Evolutionary conservation across 2,888 invertebrate species (phyloP), one percentile per base, ranked within the genome.

Genomic region (Mactromeris polynyma): DNA sequence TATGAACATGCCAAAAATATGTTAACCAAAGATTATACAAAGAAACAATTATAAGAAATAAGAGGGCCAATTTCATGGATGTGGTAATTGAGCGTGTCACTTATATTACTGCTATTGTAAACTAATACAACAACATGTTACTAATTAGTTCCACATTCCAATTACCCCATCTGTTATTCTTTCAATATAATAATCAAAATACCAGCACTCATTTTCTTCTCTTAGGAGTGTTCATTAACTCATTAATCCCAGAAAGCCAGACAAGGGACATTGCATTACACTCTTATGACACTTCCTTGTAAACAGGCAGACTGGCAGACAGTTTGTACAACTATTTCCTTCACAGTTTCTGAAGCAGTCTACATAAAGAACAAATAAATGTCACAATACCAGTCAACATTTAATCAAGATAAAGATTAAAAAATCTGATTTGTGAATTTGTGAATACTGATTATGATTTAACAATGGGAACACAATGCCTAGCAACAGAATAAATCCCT

Each of bases 241-340:
- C 9, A 26, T 26, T 64, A 64, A 21, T 64, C n/a, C 9, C 11
- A 64, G 58, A 64, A 73, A 31, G 14, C 19, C 33, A 73, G 36
- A 73, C 73, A 33, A 33, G 73, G 14, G 73, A 36, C 73, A 73
- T 2, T 73, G 17, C 9, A 58, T 17, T 73, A 26, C 73, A 73
- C 73, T 73, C 36, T 33, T 73, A 73, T 73, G 31, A 73, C 73
- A 73, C 73, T 73, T 73, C 73, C 73, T 73, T 73, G 19, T 33
- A 73, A 73, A 33, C 36, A 73, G 73, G 31, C 73, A 36, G 73
- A 73, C 73, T 73, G 73, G 73, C 36, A 73, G 33, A 73, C 36
- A 19, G 3, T 33, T 2, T 36, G 31, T 11, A 36, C 36, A 31
- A 33, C 31, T 14, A 73, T 73, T 73, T 73, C 73, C 73, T 33